phyloP scores from a whole-genome alignment of 1,140 invertebrate genomes.

The Wiebesia pumilae region DNA sequence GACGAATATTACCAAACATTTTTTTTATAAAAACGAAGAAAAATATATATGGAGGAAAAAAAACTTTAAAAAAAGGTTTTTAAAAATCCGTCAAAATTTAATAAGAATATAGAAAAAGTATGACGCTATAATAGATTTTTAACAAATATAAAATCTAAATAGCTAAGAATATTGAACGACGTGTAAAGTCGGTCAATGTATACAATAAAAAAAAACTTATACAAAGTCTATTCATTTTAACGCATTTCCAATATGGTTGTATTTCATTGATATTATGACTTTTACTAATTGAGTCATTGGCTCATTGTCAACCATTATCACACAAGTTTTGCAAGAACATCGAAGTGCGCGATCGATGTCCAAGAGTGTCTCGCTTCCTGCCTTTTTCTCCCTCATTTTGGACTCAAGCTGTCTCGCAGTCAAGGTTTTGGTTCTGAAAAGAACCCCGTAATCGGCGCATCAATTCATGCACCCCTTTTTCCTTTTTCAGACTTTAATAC shows the following conservation, averaged over 20 bases:
- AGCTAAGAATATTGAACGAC: slow-evolving; percentile 59
- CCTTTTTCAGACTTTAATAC: slow-evolving; percentile 48
- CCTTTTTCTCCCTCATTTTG: slow-evolving; percentile 25
- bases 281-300: slow-evolving; percentile 36
- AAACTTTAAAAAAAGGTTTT: slow-evolving; percentile 29
- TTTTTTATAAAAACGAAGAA: slow-evolving; percentile 37
- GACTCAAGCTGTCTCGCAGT: slow-evolving; percentile 38
- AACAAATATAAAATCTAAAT: slow-evolving; percentile 63
- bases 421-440: slow-evolving; percentile 35
- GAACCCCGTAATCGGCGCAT: slow-evolving; percentile 26
- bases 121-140: slow-evolving; percentile 66
- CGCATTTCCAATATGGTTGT: slow-evolving; percentile 29
- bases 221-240: slow-evolving; percentile 43
- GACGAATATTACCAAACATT: slow-evolving; percentile 28
- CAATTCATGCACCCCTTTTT: slow-evolving; percentile 7
- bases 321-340: slow-evolving; percentile 42
- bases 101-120: slow-evolving; percentile 58
- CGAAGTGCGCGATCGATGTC: slow-evolving; percentile 33
- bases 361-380: slow-evolving; percentile 31
- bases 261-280: slow-evolving; percentile 34
- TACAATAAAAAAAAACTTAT: slow-evolving; percentile 45
- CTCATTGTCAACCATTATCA: slow-evolving; percentile 51
- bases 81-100: slow-evolving; percentile 50
- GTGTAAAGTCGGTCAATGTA: slow-evolving; percentile 18
- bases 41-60: slow-evolving; percentile 43